These are phyloP conservation scores for Acrocephalus scirpaceus DNA, from an alignment of 2,797 vertebrate species.

Conservation along the genomic window DNA sequence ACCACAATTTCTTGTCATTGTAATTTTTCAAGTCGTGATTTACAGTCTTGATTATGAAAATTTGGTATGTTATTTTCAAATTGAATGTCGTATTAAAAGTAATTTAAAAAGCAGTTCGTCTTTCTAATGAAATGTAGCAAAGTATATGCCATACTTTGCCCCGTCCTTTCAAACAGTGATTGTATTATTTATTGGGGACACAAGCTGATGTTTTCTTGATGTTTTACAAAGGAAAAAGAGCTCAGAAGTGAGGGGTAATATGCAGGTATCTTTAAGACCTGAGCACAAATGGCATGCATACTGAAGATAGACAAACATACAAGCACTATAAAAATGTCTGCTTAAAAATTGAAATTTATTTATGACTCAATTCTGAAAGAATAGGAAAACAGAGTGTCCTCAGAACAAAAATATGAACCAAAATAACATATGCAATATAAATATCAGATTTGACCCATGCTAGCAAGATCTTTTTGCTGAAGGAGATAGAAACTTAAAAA, in stretches of 20 bases:
- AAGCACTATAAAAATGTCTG: neutral
- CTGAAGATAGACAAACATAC: neutral
- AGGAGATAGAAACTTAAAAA: neutral
- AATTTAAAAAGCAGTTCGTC: neutral
- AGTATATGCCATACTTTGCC: too few relatives aligned
- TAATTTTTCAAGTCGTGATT: neutral
- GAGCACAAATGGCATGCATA: neutral
- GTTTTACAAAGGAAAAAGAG: neutral
- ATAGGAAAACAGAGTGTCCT: neutral
- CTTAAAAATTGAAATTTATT: neutral
- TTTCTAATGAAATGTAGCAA: neutral
- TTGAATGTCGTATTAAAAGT: neutral
- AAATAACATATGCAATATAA: neutral
- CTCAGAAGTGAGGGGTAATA: slow-evolving; percentile 5
- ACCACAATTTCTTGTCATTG: neutral
- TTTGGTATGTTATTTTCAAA: neutral
- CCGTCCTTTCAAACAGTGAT: neutral
- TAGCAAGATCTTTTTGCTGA: neutral
- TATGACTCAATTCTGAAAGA: neutral
- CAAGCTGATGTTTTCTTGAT: slow-evolving; percentile 10
- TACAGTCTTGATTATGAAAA: neutral
- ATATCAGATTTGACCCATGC: neutral
- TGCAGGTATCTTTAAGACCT: neutral
- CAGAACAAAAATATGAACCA: neutral
- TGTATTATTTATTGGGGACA: neutral